Conservation (phyloP, 2,113 vertebrate genomes). For the Strigops habroptila region DNA sequence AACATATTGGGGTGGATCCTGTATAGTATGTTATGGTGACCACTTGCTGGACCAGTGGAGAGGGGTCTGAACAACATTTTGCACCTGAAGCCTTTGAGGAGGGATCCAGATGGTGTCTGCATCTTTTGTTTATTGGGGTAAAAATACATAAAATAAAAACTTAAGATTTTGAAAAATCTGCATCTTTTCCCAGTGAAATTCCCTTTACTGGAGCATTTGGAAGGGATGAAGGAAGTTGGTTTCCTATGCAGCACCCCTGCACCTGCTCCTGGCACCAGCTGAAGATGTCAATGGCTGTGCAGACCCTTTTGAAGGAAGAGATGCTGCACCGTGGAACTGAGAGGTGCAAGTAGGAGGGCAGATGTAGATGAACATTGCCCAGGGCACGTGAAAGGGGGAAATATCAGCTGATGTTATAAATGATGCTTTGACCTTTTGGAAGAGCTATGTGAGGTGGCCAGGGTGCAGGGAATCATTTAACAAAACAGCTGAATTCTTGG, state of each 20-base stretch:
- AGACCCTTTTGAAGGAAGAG: background rate
- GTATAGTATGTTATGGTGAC: background rate
- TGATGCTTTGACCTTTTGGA: background rate
- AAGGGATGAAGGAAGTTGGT: background rate
- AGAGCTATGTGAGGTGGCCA: background rate
- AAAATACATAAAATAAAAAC: background rate
- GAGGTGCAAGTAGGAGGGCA: background rate
- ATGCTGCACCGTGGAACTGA: background rate
- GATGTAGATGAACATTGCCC: background rate
- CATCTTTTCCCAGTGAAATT: background rate
- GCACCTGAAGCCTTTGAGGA: background rate
- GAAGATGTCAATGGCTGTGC: background rate
- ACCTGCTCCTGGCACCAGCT: rapidly evolving
- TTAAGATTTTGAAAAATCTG: background rate
- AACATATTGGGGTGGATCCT: background rate
- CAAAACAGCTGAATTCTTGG: background rate
- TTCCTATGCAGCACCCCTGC: background rate
- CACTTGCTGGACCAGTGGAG: background rate
- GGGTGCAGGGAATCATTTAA: background rate
- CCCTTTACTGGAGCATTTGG: background rate
- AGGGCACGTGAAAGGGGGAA: background rate
- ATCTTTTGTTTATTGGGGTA: background rate
- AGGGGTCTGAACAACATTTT: background rate
- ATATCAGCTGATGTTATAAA: background rate
- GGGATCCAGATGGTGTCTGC: background rate